Percentiles rank a stretch among this genome's conserved stretches.
Conservation (phyloP, 2,888 invertebrate genomes). For the Drosophila limbata region DNA sequence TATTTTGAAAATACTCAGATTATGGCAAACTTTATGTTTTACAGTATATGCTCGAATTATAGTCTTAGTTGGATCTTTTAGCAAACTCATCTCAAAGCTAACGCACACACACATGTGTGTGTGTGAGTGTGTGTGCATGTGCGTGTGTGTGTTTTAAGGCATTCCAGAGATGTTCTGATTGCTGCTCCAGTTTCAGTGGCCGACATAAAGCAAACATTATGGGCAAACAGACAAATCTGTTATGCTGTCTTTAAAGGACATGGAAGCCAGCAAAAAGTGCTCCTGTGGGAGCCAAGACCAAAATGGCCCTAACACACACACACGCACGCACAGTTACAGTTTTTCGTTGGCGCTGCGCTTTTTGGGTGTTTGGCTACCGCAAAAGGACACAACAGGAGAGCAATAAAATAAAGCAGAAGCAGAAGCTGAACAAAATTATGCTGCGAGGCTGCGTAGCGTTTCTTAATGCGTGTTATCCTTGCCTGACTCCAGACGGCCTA, state of each 20-base stretch:
- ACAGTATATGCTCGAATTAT: constrained; percentile 5
- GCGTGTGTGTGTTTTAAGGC: constrained; percentile 16
- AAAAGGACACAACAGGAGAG: constrained; percentile 49
- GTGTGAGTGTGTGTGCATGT: not conserved
- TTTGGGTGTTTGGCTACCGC: constrained; percentile 50
- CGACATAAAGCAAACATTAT: constrained; percentile 55
- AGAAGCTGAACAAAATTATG: not conserved
- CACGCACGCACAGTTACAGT: constrained; percentile 20
- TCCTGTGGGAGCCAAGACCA: constrained; percentile 52
- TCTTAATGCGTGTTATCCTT: constrained; percentile 58
- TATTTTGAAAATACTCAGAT: not conserved
- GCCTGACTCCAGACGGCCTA: constrained; percentile 55
- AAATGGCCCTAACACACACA: constrained; percentile 47
- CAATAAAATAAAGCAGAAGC: constrained; percentile 43
- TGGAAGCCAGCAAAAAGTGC: constrained; percentile 29
- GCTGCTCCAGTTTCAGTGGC: constrained; percentile 62
- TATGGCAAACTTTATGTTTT: not conserved
- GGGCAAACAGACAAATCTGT: constrained; percentile 53
- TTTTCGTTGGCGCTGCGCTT: constrained; percentile 62
- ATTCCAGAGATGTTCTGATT: constrained; percentile 38
- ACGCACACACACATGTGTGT: not conserved
- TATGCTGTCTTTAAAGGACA: constrained; percentile 54
- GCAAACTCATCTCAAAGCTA: constrained; percentile 11
- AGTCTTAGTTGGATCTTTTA: constrained; percentile 15
- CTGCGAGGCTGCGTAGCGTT: constrained; percentile 49